phyloP scores from a whole-genome alignment of 2,888 invertebrate genomes.

The Xestobium rufovillosum region DNA sequence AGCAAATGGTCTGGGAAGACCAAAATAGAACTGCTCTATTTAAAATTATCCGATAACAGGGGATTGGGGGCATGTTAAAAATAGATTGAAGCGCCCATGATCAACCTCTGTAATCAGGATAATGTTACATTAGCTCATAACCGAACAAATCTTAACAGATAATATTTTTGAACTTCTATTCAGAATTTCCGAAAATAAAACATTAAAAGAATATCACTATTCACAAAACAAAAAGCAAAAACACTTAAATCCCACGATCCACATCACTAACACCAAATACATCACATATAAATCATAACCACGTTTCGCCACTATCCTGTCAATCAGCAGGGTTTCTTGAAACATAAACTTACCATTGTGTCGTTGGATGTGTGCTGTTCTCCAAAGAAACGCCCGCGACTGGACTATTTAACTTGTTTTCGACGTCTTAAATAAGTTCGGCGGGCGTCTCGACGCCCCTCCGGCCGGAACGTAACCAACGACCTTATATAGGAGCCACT shows the following conservation, averaged over 20 bases:
- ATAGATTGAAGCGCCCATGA: no score
- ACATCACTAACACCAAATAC: slow-evolving; percentile 4
- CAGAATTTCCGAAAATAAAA: no score
- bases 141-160: no score
- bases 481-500: slow-evolving; percentile 39
- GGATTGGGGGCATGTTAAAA: no score
- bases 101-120: no score
- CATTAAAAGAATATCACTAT: no score
- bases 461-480: slow-evolving; percentile 27
- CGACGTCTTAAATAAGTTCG: slow-evolving; percentile 37
- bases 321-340: background rate
- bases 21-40: no score
- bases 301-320: slow-evolving; percentile 5
- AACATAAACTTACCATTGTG: slow-evolving; percentile 37
- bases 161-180: no score
- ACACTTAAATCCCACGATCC: slow-evolving; percentile 2
- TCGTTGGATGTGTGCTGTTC: slow-evolving; percentile 33
- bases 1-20: no score
- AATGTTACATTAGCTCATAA: no score
- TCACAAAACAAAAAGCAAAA: slow-evolving; percentile 4
- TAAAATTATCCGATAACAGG: no score
- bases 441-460: slow-evolving; percentile 26
- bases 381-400: slow-evolving; percentile 40
- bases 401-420: slow-evolving; percentile 24
- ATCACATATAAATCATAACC: slow-evolving; percentile 10